phyloP scores from a whole-genome alignment of 2,888 invertebrate species.

The Tipula confusa region DNA sequence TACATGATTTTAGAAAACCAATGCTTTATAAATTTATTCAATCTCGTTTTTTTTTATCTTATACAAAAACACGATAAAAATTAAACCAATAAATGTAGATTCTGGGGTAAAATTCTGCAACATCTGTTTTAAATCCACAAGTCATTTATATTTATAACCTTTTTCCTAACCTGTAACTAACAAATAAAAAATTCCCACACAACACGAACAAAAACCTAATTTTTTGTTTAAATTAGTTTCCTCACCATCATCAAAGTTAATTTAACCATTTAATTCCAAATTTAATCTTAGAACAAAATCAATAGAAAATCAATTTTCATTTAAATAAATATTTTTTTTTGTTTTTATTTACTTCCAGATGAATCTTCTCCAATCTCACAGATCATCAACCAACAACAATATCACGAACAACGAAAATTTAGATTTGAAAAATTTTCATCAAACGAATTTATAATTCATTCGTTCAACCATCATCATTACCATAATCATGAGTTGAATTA shows the following conservation, averaged over 20 bases:
- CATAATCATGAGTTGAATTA: constrained; percentile 25
- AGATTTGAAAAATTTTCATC: background rate
- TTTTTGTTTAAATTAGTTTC: background rate
- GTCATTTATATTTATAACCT: background rate
- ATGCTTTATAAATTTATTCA: too few relatives aligned
- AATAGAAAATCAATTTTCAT: background rate
- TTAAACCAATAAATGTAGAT: background rate
- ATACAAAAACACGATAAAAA: too few relatives aligned
- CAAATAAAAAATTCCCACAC: background rate
- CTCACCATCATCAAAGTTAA: background rate
- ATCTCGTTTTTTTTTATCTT: too few relatives aligned
- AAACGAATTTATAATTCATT: constrained; percentile 3
- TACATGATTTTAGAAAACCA: too few relatives aligned
- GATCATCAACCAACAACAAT: background rate
- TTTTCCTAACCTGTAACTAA: background rate
- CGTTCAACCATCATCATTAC: background rate
- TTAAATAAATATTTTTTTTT: background rate
- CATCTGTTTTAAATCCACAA: background rate
- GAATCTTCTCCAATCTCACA: background rate
- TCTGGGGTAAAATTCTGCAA: background rate
- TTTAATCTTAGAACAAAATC: background rate
- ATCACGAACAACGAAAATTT: background rate
- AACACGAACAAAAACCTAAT: background rate
- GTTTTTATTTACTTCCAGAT: background rate
- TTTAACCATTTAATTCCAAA: background rate